Evolutionary conservation across 2,888 invertebrate species (phyloP), one percentile per base, ranked within the genome.

Genomic region (Rhagophthalmus giganteus): DNA sequence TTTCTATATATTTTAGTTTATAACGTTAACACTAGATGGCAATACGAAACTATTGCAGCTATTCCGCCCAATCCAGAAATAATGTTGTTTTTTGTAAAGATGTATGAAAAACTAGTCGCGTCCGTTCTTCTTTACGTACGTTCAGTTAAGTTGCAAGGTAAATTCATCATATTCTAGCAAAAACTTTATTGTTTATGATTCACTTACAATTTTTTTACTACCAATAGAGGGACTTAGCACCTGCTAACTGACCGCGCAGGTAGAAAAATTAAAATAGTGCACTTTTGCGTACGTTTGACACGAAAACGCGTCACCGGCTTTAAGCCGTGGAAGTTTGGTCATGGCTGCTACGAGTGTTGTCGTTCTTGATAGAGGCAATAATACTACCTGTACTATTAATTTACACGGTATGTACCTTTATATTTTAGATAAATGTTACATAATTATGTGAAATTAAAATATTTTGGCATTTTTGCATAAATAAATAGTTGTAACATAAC

Each of bases 331-430:
- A 57, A 54, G 50, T 55, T 50, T 54, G 50, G 62, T 61, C 60
- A 74, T 74, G 84, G 90, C 90, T 73, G 87, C 87, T 81, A 92
- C 93, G 75, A 92, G 91, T 84, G 93, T 94, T 79, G 93, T 94
- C 78, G 90, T 94, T 73, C 83, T 92, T 74, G 93, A 94, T 80
- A 85, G 94, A 77, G 94, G 94, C 78, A 93, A 94, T 81, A 94
- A 94, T 81, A 94, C 94, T 76, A 93, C 94, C 76, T 94, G 93
- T 80, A 93, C 94, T 73, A 90, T 95, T 77, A 94, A 95, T 83
- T 85, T 94, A 78, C 94, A 94, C 80, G 94, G 94, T 94, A 80
- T 85, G 86, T 80, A 32, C 15, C n/a, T n/a, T n/a, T n/a, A n/a
- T n/a, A n/a, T n/a, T n/a, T n/a, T n/a, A n/a, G n/a, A n/a, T n/a